phyloP scores from a whole-genome alignment of 2,888 invertebrate genomes.

The Iphiclides podalirius region DNA sequence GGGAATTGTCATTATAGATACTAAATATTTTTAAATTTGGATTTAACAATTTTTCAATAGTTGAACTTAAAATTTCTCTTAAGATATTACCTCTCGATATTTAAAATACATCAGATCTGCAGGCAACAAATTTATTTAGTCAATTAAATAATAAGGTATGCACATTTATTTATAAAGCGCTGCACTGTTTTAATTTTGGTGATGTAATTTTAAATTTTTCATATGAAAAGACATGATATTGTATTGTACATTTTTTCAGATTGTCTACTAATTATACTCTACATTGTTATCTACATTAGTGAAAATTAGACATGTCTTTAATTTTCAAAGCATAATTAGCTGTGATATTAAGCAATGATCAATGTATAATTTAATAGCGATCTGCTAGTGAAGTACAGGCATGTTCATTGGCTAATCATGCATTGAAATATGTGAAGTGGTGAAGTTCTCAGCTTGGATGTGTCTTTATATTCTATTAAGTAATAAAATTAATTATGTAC shows the following conservation, averaged over 20 bases:
- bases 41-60: conserved; percentile 80
- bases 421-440: conserved; percentile 78
- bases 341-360: conserved; percentile 79
- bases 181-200: conserved; percentile 80
- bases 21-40: conserved; percentile 76
- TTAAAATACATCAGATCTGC: conserved; percentile 80
- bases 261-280: conserved; percentile 80
- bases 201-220: conserved; percentile 78
- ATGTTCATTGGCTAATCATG: conserved; percentile 81
- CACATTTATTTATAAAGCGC: conserved; percentile 81
- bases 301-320: conserved; percentile 80
- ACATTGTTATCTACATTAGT: conserved; percentile 80
- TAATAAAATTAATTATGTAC: conserved; percentile 75
- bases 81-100: conserved; percentile 81
- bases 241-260: conserved; percentile 80
- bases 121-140: conserved; percentile 82
- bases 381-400: conserved; percentile 74
- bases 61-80: conserved; percentile 79
- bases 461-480: conserved; percentile 79
- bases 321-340: conserved; percentile 81
- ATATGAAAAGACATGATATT: conserved; percentile 81
- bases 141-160: conserved; percentile 81
- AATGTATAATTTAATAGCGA: conserved; percentile 78
- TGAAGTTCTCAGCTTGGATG: conserved; percentile 75
- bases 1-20: conserved; percentile 77